phyloP scores from a whole-genome alignment of 2,797 vertebrate genomes.

The Ctenopoma multispine region DNA sequence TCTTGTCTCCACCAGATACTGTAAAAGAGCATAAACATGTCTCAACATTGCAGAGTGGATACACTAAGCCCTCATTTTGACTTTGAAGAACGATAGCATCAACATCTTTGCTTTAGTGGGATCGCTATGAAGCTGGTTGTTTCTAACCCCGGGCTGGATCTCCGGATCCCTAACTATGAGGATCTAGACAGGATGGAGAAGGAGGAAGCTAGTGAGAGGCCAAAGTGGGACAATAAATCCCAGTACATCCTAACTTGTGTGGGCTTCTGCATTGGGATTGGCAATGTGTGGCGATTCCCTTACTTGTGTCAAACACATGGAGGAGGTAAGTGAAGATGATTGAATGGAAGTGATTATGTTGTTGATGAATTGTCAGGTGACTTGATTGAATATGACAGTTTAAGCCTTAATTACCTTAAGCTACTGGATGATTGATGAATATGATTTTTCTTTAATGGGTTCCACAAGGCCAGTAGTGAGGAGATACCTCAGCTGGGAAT shows the following conservation, averaged over 20 bases:
- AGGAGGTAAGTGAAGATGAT: constrained; percentile 85
- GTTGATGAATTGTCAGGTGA: too few relatives aligned
- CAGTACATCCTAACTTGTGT: constrained; percentile 95
- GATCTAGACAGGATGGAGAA: constrained; percentile 87
- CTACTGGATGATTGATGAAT: background rate
- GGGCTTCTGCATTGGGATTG: constrained; percentile 93
- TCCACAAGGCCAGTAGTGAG: background rate
- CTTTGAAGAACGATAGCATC: background rate
- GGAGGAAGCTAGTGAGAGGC: constrained; percentile 84
- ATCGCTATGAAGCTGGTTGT: constrained; percentile 64
- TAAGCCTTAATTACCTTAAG: too few relatives aligned
- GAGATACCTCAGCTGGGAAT: background rate
- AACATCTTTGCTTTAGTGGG: constrained; percentile 12
- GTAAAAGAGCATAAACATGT: constrained; percentile 43
- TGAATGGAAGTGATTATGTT: background rate
- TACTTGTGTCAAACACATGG: constrained; percentile 94
- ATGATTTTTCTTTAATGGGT: too few relatives aligned
- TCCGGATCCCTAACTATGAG: constrained; percentile 63
- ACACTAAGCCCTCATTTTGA: constrained; percentile 8
- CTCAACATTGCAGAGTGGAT: background rate
- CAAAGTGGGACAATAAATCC: constrained; percentile 95
- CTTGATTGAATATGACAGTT: too few relatives aligned
- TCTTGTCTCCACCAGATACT: constrained; percentile 33
- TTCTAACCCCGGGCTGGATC: constrained; percentile 67
- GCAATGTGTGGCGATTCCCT: constrained; percentile 95